These are phyloP conservation scores for Parochlus steinenii DNA, from an alignment of 2,888 invertebrate genomes.

Conservation along the genomic window DNA sequence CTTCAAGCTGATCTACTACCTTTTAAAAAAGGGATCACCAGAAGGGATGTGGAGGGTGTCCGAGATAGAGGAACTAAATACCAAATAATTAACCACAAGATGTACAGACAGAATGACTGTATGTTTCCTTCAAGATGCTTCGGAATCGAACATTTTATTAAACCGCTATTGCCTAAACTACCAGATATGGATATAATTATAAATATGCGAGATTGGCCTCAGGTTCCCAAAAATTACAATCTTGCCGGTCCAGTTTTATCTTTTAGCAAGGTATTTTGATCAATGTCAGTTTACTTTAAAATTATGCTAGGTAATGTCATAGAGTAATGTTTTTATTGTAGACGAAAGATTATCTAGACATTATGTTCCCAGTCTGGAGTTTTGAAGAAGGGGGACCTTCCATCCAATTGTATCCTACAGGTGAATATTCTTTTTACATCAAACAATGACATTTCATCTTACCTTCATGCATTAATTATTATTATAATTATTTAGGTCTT, in stretches of 20 bases:
- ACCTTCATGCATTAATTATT: no score
- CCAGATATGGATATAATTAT: constrained; percentile 73
- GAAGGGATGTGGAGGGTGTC: constrained; percentile 43
- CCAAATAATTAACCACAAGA: constrained; percentile 61
- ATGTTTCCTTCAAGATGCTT: constrained; percentile 85
- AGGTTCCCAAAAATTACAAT: constrained; percentile 49
- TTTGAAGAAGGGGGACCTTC: constrained; percentile 99
- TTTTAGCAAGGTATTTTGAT: constrained; percentile 69
- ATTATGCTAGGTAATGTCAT: constrained; percentile 5
- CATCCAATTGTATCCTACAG: constrained; percentile 80
- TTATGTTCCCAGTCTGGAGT: constrained; percentile 93
- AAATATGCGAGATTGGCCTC: constrained; percentile 90
- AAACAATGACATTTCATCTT: no score
- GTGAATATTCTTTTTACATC: no score
- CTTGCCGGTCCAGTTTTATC: constrained; percentile 90
- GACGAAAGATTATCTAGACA: constrained; percentile 63
- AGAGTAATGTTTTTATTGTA: constrained; percentile 15
- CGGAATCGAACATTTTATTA: constrained; percentile 79
- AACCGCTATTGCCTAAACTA: constrained; percentile 44
- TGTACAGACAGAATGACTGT: constrained; percentile 71
- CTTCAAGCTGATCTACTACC: constrained; percentile 50
- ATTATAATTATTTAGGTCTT: no score
- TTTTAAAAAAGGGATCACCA: constrained; percentile 55
- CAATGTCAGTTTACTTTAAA: constrained; percentile 2
- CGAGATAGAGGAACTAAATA: constrained; percentile 53